Base-by-base conservation (phyloP, 2,888 invertebrate species). In the Nasonia oneida region DNA sequence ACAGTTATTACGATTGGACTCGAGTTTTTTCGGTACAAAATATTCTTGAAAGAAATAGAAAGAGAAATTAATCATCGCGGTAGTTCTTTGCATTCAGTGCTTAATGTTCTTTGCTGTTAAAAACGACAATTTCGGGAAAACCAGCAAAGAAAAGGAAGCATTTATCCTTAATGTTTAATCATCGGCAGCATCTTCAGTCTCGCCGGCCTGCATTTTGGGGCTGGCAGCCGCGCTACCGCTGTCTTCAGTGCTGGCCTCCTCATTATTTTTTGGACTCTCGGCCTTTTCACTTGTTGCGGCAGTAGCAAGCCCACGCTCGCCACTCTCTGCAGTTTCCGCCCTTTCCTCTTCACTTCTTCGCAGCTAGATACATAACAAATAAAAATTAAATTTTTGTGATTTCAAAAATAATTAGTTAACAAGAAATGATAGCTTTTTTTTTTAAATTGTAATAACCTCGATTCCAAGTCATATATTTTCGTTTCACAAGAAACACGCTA, bases 241-340 rank as follows among this genome's bases (percentile, higher is more conserved):
- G 53, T 23, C n/a, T 64, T 42, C 64, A 75, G 87, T 53, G 70
- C 14, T 80, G 70, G 64, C 64, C 29, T 64, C 64, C 12, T 5
- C 29, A 29, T 1, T 64, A 23, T 14, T 64, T 2, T 64, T 29
- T 29, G 64, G 23, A 14, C 64, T 64, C 1, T 64, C 64, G 29
- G 29, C 37, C 82, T n/a, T 33, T 57, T 57, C 57, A 57, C n/a
- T 57, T 18, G 4, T 57, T n/a, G n/a, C 57, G n/a, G n/a, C 57
- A 57, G 4, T n/a, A n/a, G 18, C 57, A n/a, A 18, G 4, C n/a
- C 4, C 57, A 57, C 57, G n/a, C 18, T 57, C 57, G 15, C n/a
- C 15, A 5, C n/a, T 57, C 18, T 57, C 47, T 42, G 29, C 18
- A 61, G 57, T 37, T 64, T n/a, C 71, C n/a, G 57, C 3, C 12